phyloP scores from a whole-genome alignment of 2,888 invertebrate genomes.

The Scaptomyza parva region DNA sequence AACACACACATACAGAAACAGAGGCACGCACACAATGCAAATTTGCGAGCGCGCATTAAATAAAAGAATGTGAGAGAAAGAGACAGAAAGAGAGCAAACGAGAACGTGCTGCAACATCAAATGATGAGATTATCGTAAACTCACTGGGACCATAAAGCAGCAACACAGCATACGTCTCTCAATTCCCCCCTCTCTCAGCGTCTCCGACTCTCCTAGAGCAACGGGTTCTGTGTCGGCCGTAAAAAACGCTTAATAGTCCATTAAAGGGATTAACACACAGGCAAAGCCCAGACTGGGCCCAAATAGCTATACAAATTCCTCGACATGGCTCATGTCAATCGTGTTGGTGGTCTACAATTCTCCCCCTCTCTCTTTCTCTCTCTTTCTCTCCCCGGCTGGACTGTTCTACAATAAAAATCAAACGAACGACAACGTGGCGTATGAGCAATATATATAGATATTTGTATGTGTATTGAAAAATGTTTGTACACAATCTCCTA shows the following conservation, averaged over 20 bases:
- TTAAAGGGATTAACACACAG: constrained; percentile 67
- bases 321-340: constrained; percentile 63
- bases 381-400: no score
- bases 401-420: constrained; percentile 53
- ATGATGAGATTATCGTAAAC: constrained; percentile 76
- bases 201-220: constrained; percentile 8
- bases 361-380: background rate
- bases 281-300: constrained; percentile 21
- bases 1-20: constrained; percentile 5
- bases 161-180: constrained; percentile 2
- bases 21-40: constrained; percentile 52
- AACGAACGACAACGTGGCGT: constrained; percentile 45
- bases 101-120: constrained; percentile 72
- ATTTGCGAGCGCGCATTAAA: constrained; percentile 70
- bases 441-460: constrained; percentile 58
- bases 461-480: constrained; percentile 55
- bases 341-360: constrained; percentile 17
- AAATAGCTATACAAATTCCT: constrained; percentile 67
- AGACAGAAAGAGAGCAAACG: constrained; percentile 8
- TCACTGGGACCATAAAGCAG: constrained; percentile 53
- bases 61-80: constrained; percentile 38
- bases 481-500: constrained; percentile 42
- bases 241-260: constrained; percentile 70
- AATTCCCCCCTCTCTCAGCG: background rate
- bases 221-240: constrained; percentile 47